Evolutionary conservation across 2,888 invertebrate species (phyloP).

Genomic region (Ecliptopera silaceata): DNA sequence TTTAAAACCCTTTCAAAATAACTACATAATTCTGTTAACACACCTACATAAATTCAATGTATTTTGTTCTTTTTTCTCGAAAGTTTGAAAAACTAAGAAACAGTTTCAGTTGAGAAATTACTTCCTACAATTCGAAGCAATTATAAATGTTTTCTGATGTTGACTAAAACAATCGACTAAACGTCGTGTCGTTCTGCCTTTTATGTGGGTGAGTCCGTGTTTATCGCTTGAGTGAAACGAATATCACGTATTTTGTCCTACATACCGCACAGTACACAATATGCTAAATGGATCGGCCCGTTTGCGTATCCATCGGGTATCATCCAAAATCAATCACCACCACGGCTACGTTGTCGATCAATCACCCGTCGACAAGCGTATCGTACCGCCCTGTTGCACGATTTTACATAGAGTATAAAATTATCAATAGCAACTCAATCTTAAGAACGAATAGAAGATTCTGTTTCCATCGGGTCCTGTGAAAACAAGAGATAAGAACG

Average conservation of each 20-base stretch:
- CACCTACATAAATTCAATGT: background rate
- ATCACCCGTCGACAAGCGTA: conserved; percentile 50
- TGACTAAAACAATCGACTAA: background rate
- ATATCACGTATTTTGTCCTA: conserved; percentile 27
- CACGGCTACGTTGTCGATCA: conserved; percentile 47
- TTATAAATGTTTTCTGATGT: too few species aligned
- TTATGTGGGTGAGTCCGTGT: conserved; percentile 9
- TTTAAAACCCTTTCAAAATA: background rate
- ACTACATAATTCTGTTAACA: background rate
- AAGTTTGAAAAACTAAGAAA: too few species aligned
- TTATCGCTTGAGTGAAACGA: conserved; percentile 30
- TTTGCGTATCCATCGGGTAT: conserved; percentile 51
- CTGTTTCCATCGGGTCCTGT: too few species aligned
- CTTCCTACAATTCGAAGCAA: too few species aligned
- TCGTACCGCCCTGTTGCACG: conserved; percentile 37
- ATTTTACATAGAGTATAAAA: conserved; percentile 10
- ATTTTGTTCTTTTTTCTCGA: too few species aligned
- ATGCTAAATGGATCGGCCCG: conserved; percentile 44
- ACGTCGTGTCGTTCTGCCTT: too few species aligned
- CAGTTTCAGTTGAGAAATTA: too few species aligned
- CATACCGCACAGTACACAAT: conserved; percentile 30
- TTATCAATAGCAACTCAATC: background rate
- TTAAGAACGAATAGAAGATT: too few species aligned
- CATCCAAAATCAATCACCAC: conserved; percentile 54
- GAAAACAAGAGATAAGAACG: too few species aligned